Conservation (phyloP, 2,113 vertebrate species). For the Ceuthmochares aereus region DNA sequence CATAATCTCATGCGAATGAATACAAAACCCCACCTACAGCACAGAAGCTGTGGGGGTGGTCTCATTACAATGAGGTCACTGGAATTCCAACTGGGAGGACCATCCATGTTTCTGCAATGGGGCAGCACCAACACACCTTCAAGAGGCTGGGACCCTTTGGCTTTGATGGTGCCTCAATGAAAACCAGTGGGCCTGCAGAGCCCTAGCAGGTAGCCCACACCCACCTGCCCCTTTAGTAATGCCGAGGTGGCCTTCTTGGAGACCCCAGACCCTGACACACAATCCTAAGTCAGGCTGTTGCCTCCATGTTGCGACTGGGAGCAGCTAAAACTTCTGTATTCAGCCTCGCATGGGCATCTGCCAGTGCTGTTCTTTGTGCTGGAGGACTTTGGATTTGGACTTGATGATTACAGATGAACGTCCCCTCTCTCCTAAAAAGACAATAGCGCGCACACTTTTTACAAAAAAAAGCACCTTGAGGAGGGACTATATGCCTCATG, state of each 20-base stretch:
- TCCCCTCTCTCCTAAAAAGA: background rate
- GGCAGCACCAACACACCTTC: background rate
- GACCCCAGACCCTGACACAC: background rate
- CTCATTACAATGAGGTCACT: fast-evolving
- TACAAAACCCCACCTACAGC: fast-evolving
- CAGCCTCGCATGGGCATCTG: background rate
- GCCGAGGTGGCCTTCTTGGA: background rate
- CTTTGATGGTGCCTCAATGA: background rate
- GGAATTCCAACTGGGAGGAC: background rate
- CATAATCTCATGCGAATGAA: background rate
- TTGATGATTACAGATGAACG: background rate
- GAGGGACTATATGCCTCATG: background rate
- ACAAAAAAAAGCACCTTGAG: background rate
- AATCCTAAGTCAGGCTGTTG: background rate
- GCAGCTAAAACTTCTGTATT: background rate
- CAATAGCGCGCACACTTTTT: background rate
- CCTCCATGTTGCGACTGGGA: background rate
- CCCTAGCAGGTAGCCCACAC: background rate
- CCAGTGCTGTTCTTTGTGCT: background rate
- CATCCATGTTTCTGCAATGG: fast-evolving
- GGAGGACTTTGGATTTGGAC: background rate
- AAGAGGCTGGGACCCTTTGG: background rate
- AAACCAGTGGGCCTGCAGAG: background rate
- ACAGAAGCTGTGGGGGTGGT: background rate
- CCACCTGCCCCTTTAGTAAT: background rate